Evolutionary conservation across 2,113 vertebrate genomes (phyloP), one percentile per base, ranked within the genome.

Genomic region (Chamaetylas fuelleborni): DNA sequence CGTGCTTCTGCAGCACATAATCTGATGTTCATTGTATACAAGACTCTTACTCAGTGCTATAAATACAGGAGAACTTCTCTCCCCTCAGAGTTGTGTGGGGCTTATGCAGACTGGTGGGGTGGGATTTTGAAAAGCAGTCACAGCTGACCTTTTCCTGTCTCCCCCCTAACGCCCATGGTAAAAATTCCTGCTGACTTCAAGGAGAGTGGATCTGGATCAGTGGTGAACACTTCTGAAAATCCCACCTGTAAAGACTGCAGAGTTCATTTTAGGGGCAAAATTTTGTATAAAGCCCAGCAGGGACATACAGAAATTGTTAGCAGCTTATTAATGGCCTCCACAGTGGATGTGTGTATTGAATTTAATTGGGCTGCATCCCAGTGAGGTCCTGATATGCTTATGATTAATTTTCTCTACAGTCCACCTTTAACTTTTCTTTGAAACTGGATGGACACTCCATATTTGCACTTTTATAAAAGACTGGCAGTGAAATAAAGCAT

Each of bases 171-270:
- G 4, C 76, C 1, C 1, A 18, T 88, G 74, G 85, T 92, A 95
- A 95, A 91, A 97, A 96, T 95, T 95, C 87, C 90, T 92, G 71
- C 90, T 90, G 94, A 88, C 79, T 92, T 96, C 94, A 96, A 93
- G 88, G 72, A 67, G 60, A 90, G 56, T n/a, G 69, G 95, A 84
- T 70, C 88, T 76, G 92, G 93, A 92, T 93, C 82, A 93, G 53
- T 60, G 72, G 38, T 56, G 92, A 94, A 88, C 60, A 74, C 64
- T 93, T 84, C 62, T 88, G 80, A 94, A 96, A 94, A 97, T 93
- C 95, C 88, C 93, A 95, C 96, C 93, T 97, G 90, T 93, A 95
- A 96, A 94, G 80, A 91, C 86, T 91, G 61, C n/a, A 50, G 90
- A 95, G 92, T 96, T 97, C 95, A 94, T 96, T 94, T 94, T 3